Evolutionary conservation across 2,113 vertebrate genomes (phyloP), one percentile per base, ranked within the genome.

Genomic region (Donacobius atricapilla): DNA sequence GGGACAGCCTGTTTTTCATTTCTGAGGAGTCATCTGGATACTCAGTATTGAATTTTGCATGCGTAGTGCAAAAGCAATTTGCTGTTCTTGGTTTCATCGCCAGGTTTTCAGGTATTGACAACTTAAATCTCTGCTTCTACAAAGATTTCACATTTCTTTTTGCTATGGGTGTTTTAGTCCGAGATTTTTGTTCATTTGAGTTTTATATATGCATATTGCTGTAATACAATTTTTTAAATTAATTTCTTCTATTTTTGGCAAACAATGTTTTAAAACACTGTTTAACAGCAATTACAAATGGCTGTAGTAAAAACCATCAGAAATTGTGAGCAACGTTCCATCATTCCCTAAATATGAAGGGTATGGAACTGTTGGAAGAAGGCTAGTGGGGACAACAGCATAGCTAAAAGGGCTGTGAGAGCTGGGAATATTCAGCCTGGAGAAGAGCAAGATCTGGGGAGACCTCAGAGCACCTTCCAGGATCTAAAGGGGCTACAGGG

Each of bases 341-440:
- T 37, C 21, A 31, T 64, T 71, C 25, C 57, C 42, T 42, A 64
- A 25, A 23, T 13, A 57, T 1, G 1, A 39, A 61, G 13, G 13
- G 15, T 28, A 6, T 35, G 31, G 25, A 42, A 22, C 21, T 48
- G 30, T 31, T 71, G 31, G 21, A 71, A 25, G 16, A 35, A 48
- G 4, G 11, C 30, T 20, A 17, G 9, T 4, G 48, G n/a, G 15
- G 35, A 21, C 25, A 47, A 22, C 7, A 10, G 15, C 0, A 0
- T 17, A 4, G 2, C 6, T 25, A 40, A 56, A 21, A 61, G 35
- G 11, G 8, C 15, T 63, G 56, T 13, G 40, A 40, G 9, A n/a
- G 13, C 1, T 54, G 75, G 40, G 30, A 79, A 35, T 56, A 16
- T 71, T 40, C 50, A 80, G 9, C 7, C 21, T 48, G 66, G 42